Percentiles rank a stretch among this genome's conserved stretches.
These are phyloP conservation scores for Poeciliopsis turrubarensis DNA, from an alignment of 2,113 vertebrate species.

Conservation along the genomic window DNA sequence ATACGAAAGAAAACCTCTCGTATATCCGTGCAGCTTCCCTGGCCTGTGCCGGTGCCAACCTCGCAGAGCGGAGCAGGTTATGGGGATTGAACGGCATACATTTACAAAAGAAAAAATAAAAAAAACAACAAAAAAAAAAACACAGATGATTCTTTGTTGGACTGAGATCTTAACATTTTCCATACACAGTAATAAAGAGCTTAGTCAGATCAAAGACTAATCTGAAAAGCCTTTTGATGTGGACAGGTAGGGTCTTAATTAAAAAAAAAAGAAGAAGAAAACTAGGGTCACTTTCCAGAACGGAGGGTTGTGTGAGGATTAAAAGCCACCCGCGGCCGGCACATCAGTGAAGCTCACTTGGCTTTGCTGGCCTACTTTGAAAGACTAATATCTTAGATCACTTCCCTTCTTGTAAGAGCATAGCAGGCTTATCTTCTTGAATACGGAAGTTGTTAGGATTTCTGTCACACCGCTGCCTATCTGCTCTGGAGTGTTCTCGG, in stretches of 20 bases:
- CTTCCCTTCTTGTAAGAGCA: slow-evolving; percentile 74
- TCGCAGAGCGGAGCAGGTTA: slow-evolving; percentile 41
- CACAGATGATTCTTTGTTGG: slow-evolving; percentile 70
- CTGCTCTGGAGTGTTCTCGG: slow-evolving; percentile 72
- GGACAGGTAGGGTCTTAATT: slow-evolving; percentile 73
- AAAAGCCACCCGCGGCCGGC: slow-evolving; percentile 49
- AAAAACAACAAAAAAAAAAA: slow-evolving; percentile 34
- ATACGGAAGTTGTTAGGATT: slow-evolving; percentile 78
- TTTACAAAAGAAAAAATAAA: slow-evolving; percentile 50
- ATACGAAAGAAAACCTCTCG: slow-evolving; percentile 48
- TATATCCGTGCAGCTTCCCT: slow-evolving; percentile 52
- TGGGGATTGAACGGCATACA: slow-evolving; percentile 37
- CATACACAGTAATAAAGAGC: slow-evolving; percentile 70
- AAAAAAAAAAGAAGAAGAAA: slow-evolving; percentile 44
- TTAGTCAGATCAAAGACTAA: slow-evolving; percentile 73
- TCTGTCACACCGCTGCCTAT: slow-evolving; percentile 67
- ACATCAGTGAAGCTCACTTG: slow-evolving; percentile 69
- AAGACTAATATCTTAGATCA: slow-evolving; percentile 79
- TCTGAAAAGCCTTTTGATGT: slow-evolving; percentile 68
- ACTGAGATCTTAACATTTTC: slow-evolving; percentile 64
- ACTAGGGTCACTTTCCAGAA: slow-evolving; percentile 49
- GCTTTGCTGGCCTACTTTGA: slow-evolving; percentile 73
- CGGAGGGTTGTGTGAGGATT: slow-evolving; percentile 57
- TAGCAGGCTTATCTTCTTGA: slow-evolving; percentile 72
- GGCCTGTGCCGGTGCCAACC: slow-evolving; percentile 49